phyloP scores from a whole-genome alignment of 2,888 invertebrate genomes.

The Orthosia gracilis region DNA sequence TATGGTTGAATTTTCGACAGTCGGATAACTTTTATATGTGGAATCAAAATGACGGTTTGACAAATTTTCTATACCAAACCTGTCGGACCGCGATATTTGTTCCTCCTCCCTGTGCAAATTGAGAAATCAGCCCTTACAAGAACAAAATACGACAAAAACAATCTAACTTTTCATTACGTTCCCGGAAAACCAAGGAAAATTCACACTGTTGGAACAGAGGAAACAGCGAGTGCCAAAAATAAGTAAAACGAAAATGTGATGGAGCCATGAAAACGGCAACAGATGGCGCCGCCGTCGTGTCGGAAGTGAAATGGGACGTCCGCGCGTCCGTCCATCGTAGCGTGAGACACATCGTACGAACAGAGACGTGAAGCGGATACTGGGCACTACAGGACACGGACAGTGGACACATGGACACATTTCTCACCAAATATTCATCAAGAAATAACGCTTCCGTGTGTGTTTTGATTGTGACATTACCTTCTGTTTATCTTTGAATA shows the following conservation, averaged over 20 bases:
- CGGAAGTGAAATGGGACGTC: conserved; percentile 51
- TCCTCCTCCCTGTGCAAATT: no score
- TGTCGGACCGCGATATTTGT: no score
- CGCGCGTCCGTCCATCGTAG: conserved; percentile 37
- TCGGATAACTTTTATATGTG: no score
- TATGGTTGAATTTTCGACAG: no score
- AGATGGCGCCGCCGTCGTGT: conserved; percentile 43
- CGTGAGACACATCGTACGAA: conserved; percentile 23
- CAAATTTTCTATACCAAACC: no score
- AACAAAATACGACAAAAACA: background rate
- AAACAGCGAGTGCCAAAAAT: conserved; percentile 31
- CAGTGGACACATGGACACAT: conserved; percentile 14
- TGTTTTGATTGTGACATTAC: background rate
- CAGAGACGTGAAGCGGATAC: conserved; percentile 38
- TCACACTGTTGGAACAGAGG: conserved; percentile 7
- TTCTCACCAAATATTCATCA: conserved; percentile 9
- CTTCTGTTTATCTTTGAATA: conserved; percentile 3
- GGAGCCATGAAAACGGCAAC: conserved; percentile 42
- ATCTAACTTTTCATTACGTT: conserved; percentile 24
- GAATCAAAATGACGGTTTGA: no score
- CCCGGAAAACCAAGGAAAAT: conserved; percentile 19
- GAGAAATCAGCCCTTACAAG: no score
- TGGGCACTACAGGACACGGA: conserved; percentile 2
- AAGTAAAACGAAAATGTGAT: conserved; percentile 39
- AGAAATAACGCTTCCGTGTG: background rate